Evolutionary conservation across 1,140 invertebrate genomes (phyloP), one percentile per base, ranked within the genome.

Genomic region (Agrypnia vestita): DNA sequence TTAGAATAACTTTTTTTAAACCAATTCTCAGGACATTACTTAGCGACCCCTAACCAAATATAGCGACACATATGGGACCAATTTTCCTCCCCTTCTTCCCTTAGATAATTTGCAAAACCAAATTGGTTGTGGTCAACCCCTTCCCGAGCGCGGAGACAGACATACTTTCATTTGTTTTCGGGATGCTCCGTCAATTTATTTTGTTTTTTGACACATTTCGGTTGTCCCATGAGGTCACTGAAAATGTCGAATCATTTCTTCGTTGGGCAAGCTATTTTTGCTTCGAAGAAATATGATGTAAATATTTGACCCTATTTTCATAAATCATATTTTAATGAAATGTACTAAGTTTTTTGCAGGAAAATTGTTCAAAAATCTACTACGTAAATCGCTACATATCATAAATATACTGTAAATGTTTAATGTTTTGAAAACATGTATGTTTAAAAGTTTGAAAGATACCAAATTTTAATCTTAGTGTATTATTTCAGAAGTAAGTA

Each of bases 21-120:
- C n/a, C 71, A 74, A 55, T 74, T 51, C 53, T 59, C 71, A 12
- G 19, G 53, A 56, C 25, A 74, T 19, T 44, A 51, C 25, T 59
- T 56, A 74, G 71, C 71, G 56, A 56, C 71, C 71, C 71, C 71
- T 56, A 78, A 69, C 76, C 67, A 56, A 80, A 80, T 83, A 69
- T 64, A 83, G 64, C 49, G 49, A 82, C 80, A 82, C 82, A 83
- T 83, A 83, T 83, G 82, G 82, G 82, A 82, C 82, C 80, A 83
- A 83, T 83, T 83, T 80, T 19, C 73, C 67, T 69, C 82, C 82
- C 82, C 43, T 19, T 15, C 76, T 69, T 80, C 67, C 43, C 78
- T 71, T 25, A 80, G 80, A 82, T 83, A 83, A 83, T 83, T 83
- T 83, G 82, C 80, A 80, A 82, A 82, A 69, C 78, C 80, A 83